Evolutionary conservation across 2,797 vertebrate genomes (phyloP).

Genomic region (Acipenser oxyrinchus): DNA sequence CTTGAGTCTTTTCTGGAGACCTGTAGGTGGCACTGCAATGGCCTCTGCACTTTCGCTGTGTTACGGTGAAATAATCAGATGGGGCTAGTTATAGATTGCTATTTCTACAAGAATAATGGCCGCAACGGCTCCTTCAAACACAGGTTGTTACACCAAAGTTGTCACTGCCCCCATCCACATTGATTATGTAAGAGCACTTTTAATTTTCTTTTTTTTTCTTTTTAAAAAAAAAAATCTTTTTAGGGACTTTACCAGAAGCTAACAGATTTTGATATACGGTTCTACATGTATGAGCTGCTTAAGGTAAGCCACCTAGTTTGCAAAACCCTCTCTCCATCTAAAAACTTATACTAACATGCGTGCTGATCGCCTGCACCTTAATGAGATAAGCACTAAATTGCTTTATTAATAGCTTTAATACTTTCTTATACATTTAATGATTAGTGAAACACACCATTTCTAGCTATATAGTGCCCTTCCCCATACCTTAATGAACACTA

Average conservation of each 20-base stretch:
- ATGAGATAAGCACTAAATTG: neutral
- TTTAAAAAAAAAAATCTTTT: conserved; percentile 26
- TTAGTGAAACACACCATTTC: too few relatives aligned
- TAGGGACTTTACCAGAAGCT: conserved; percentile 98
- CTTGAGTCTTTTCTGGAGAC: too few relatives aligned
- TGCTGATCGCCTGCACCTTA: neutral
- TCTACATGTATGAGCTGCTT: conserved; percentile 96
- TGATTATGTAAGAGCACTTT: conserved; percentile 16
- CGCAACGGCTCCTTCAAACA: too few relatives aligned
- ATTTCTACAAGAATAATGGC: neutral
- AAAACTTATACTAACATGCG: neutral
- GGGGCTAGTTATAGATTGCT: neutral
- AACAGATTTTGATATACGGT: conserved; percentile 95
- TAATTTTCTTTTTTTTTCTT: conserved; percentile 6
- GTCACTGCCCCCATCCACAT: neutral
- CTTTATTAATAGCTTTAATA: neutral
- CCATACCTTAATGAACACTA: too few relatives aligned
- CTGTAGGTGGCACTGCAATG: too few relatives aligned
- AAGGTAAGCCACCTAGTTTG: conserved; percentile 65
- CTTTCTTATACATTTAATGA: conserved; percentile 4
- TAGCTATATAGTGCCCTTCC: too few relatives aligned
- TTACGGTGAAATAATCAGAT: neutral
- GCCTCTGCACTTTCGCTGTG: neutral
- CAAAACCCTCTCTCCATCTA: too few relatives aligned
- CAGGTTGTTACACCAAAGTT: neutral